A percentile compares a stretch with the other conserved stretches of the same genome.
These are phyloP conservation scores for Trachelus iudaicus DNA, from an alignment of 2,888 invertebrate species.

Conservation along the genomic window DNA sequence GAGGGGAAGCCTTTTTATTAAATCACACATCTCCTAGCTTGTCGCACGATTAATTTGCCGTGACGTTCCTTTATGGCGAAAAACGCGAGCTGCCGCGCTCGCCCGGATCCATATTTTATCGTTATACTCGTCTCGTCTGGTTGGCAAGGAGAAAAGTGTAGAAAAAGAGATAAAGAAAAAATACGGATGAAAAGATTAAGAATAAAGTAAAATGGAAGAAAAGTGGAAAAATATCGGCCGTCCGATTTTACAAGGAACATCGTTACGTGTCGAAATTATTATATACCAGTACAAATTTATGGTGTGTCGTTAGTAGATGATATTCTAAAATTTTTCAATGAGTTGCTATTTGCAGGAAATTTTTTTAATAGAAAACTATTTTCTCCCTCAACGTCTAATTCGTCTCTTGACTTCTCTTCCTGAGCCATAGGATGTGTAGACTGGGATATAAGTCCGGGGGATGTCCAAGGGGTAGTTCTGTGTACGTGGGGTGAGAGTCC, in stretches of 20 bases:
- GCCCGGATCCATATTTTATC: constrained; percentile 50
- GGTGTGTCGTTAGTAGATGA: not conserved
- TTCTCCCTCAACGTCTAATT: not conserved
- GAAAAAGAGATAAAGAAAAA: constrained; percentile 12
- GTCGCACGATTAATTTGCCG: constrained; percentile 59
- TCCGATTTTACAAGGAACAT: not conserved
- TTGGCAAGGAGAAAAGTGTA: not conserved
- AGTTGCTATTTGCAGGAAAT: not conserved
- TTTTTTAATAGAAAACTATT: not conserved
- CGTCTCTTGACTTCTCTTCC: constrained; percentile 23
- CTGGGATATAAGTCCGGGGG: constrained; percentile 1
- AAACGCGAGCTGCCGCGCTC: constrained; percentile 23
- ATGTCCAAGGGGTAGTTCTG: not conserved
- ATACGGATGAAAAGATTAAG: not conserved
- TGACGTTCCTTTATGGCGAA: constrained; percentile 55
- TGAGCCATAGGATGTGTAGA: constrained; percentile 10
- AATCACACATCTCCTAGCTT: constrained; percentile 33
- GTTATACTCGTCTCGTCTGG: not conserved
- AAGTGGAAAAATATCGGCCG: not conserved
- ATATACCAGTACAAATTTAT: not conserved
- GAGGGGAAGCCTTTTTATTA: constrained; percentile 23
- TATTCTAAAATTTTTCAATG: not conserved
- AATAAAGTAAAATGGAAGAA: not conserved
- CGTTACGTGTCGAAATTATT: not conserved
- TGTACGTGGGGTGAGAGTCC: constrained; percentile 28